Base-by-base conservation (phyloP, 2,797 vertebrate genomes). In the Buphagus erythrorhynchus region DNA sequence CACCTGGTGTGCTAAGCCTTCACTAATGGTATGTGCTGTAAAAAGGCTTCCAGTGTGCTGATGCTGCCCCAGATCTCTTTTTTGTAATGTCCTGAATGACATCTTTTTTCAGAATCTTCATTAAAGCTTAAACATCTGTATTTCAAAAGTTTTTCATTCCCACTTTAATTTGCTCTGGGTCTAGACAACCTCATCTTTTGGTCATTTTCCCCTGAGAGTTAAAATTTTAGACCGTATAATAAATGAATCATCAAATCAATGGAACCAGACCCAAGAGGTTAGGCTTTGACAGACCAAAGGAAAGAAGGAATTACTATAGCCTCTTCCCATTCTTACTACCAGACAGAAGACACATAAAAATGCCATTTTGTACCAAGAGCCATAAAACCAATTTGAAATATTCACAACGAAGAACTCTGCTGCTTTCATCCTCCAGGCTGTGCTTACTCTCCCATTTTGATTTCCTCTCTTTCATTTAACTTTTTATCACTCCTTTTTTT, bases 211-310 rank as follows among this genome's bases (percentile, higher is more conserved):
- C 71, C n/a, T 13, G 48, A 54, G 57, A 92, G 57, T 68, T 92
- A 82, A 90, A 93, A 92, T 52, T 84, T 92, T 35, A 85, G 71
- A 77, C 52, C 57, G n/a, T 48, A 45, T 81, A 91, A 93, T 81
- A 96, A 92, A 94, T 45, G 63, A 61, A 90, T 80, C 58, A 93
- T 48, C 63, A 63, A 92, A 94, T 91, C 81, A 83, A 68, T 35
- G 88, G 65, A 94, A 88, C 21, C 31, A 78, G 82, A 66, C 84
- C 40, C 61, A 81, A 68, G 78, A 85, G 72, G 93, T 91, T 79
- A 94, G 42, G 43, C 20, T 88, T 92, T 3, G 17, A 86, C 31
- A 90, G 66, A 92, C n/a, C 62, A 91, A 95, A 92, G 72, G 65
- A 87, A 95, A 79, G 26, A 61, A 88, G 74, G 54, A 86, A 90